Percentiles rank a stretch among this genome's conserved stretches.
phyloP scores from a whole-genome alignment of 2,113 vertebrate genomes.

The Protobothrops mucrosquamatus region DNA sequence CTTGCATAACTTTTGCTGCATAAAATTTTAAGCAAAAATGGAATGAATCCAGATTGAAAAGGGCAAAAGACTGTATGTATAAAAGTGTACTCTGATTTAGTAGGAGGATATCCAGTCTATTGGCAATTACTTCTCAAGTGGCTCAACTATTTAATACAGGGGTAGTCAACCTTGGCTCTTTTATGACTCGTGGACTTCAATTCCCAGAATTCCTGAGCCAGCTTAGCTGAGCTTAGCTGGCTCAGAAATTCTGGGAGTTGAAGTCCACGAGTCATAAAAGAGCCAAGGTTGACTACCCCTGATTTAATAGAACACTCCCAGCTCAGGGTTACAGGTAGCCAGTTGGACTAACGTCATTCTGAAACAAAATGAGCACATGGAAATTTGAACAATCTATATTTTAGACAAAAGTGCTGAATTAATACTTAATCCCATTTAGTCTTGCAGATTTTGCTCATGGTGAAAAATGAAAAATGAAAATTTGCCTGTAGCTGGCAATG shows the following conservation, averaged over 20 bases:
- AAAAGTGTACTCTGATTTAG: neutral
- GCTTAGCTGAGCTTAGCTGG: no score
- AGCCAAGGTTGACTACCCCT: no score
- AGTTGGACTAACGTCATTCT: neutral
- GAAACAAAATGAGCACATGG: conserved; percentile 2
- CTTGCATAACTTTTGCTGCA: neutral
- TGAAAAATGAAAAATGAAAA: conserved; percentile 3
- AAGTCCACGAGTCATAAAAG: no score
- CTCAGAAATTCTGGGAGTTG: no score
- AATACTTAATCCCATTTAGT: conserved; percentile 8
- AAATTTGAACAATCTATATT: conserved; percentile 14
- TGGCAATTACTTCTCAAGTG: neutral
- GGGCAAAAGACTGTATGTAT: neutral
- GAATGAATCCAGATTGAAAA: neutral
- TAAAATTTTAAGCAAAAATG: neutral
- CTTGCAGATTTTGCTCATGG: neutral
- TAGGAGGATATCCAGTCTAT: neutral
- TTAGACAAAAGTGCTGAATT: conserved; percentile 12
- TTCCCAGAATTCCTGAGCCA: no score
- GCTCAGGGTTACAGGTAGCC: neutral
- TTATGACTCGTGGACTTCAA: no score
- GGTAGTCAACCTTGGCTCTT: no score
- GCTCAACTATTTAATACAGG: neutral
- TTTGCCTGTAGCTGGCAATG: neutral
- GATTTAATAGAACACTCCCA: neutral